These are phyloP conservation scores for Halcyon badia DNA, from an alignment of 2,797 vertebrate genomes.

Conservation along the genomic window DNA sequence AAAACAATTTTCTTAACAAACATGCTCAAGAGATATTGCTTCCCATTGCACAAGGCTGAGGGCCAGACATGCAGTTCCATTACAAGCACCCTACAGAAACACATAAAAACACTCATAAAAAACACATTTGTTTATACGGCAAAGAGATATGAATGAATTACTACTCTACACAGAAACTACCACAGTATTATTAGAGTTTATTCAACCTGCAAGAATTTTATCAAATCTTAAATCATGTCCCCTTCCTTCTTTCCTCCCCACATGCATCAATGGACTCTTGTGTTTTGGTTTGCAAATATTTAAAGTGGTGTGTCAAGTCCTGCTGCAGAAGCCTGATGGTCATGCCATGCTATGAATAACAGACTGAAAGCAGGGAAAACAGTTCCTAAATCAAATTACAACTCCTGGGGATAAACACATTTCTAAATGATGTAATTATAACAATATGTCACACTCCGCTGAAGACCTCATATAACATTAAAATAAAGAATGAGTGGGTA, in stretches of 20 bases:
- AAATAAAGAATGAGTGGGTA: slow-evolving; percentile 72
- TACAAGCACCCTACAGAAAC: slow-evolving; percentile 58
- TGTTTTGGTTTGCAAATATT: slow-evolving; percentile 69
- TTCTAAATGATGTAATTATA: slow-evolving; percentile 78
- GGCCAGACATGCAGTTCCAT: slow-evolving; percentile 39
- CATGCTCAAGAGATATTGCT: slow-evolving; percentile 46
- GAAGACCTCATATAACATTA: slow-evolving; percentile 77
- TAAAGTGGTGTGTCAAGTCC: slow-evolving; percentile 65
- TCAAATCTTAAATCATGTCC: slow-evolving; percentile 74
- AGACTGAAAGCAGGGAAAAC: slow-evolving; percentile 72
- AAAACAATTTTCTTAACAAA: slow-evolving; percentile 48
- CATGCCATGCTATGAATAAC: slow-evolving; percentile 74
- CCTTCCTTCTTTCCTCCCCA: slow-evolving; percentile 44
- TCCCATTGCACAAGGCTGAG: slow-evolving; percentile 42
- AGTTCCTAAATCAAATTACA: slow-evolving; percentile 78
- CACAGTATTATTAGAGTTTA: slow-evolving; percentile 72
- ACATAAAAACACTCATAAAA: slow-evolving; percentile 62
- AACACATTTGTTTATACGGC: slow-evolving; percentile 64
- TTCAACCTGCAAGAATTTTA: slow-evolving; percentile 76
- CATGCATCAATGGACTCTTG: slow-evolving; percentile 59
- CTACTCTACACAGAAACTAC: slow-evolving; percentile 56
- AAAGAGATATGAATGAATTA: slow-evolving; percentile 60
- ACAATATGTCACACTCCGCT: slow-evolving; percentile 74
- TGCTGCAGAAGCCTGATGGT: slow-evolving; percentile 60
- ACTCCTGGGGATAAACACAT: slow-evolving; percentile 75